Evolutionary conservation across 2,888 invertebrate species (phyloP).

Genomic region (Hesperia comma): DNA sequence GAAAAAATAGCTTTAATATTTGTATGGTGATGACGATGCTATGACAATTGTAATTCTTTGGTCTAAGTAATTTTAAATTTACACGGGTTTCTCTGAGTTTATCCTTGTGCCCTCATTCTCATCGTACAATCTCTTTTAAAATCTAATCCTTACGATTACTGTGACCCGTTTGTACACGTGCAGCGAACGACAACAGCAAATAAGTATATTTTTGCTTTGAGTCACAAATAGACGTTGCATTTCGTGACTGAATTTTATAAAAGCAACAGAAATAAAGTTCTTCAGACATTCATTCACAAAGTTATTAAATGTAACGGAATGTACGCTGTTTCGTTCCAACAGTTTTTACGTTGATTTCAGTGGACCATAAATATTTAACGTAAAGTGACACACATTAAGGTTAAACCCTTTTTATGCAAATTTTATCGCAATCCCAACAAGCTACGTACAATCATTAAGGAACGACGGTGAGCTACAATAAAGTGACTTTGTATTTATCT

Average conservation of each 20-base stretch:
- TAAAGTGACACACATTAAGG: slow-evolving; percentile 10
- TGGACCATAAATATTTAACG: slow-evolving; percentile 7
- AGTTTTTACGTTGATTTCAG: not conserved
- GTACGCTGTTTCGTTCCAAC: not conserved
- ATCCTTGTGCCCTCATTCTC: not conserved
- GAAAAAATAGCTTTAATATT: too few species aligned
- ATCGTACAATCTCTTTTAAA: not conserved
- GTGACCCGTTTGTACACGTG: not conserved
- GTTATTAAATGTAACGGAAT: not conserved
- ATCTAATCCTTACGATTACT: not conserved
- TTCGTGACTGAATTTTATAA: slow-evolving; percentile 4
- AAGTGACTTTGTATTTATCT: not conserved
- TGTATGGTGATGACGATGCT: too few species aligned
- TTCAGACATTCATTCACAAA: not conserved
- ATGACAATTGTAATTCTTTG: too few species aligned
- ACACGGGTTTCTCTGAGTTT: too few species aligned
- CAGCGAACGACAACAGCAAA: not conserved
- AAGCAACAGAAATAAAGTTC: not conserved
- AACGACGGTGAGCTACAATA: not conserved
- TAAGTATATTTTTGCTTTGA: not conserved
- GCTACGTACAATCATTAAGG: not conserved
- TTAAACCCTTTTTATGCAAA: slow-evolving; percentile 6
- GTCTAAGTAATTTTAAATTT: too few species aligned
- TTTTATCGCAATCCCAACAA: slow-evolving; percentile 10
- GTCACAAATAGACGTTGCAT: not conserved